phyloP scores from a whole-genome alignment of 2,113 vertebrate species.

The Synodontis membranacea region DNA sequence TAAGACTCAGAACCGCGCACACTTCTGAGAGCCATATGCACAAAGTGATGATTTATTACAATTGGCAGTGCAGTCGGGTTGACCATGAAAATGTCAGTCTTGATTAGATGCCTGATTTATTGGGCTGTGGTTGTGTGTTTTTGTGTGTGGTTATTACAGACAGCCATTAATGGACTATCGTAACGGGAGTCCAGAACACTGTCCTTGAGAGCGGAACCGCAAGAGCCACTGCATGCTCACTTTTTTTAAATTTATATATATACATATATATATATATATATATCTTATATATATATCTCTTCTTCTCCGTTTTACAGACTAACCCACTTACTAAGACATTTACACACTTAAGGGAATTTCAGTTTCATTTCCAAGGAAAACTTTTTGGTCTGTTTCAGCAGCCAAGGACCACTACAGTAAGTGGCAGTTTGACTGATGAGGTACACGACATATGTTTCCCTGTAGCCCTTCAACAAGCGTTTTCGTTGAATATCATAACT shows the following conservation, averaged over 20 bases:
- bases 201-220: not conserved
- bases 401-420: not conserved
- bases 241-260: too few relatives aligned
- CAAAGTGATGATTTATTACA: slow-evolving; percentile 22
- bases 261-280: too few relatives aligned
- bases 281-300: too few relatives aligned
- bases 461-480: not conserved
- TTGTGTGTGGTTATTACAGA: slow-evolving; percentile 20
- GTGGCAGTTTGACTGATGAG: not conserved
- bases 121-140: not conserved
- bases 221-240: not conserved
- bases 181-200: not conserved
- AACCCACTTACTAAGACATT: not conserved
- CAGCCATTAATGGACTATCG: slow-evolving; percentile 10
- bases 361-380: not conserved
- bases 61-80: slow-evolving; percentile 10
- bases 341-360: not conserved
- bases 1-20: not conserved
- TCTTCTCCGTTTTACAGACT: not conserved
- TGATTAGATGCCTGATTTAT: slow-evolving; percentile 43
- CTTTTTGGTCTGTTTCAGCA: not conserved
- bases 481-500: not conserved
- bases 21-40: slow-evolving; percentile 8
- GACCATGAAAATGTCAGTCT: slow-evolving; percentile 33
- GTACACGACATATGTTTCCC: not conserved